Evolutionary conservation across 2,888 invertebrate genomes (phyloP).

Genomic region (Melanophora roralis): DNA sequence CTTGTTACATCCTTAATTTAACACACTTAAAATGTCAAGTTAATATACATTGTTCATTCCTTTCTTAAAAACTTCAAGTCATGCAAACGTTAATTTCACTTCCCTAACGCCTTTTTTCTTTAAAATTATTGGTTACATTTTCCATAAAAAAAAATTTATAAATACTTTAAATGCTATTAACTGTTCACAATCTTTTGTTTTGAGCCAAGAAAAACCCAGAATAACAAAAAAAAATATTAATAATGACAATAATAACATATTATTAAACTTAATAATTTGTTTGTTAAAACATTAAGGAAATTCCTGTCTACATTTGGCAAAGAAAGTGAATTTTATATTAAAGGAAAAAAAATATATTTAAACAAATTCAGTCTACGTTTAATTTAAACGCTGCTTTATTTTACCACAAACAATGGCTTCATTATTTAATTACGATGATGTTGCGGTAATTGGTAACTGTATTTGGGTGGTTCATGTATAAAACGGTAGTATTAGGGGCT

Average conservation of each 20-base stretch:
- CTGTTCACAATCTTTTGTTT: slow-evolving; percentile 17
- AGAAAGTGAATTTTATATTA: slow-evolving; percentile 6
- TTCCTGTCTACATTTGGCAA: slow-evolving; percentile 39
- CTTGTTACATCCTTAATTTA: background rate
- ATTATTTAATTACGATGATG: slow-evolving; percentile 67
- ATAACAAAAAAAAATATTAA: background rate
- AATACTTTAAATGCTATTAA: background rate
- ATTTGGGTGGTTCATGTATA: background rate
- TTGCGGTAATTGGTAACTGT: slow-evolving; percentile 46
- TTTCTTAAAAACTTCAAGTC: too few relatives aligned
- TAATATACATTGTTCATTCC: too few relatives aligned
- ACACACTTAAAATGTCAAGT: too few relatives aligned
- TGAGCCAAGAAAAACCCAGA: background rate
- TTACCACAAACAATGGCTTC: slow-evolving; percentile 63
- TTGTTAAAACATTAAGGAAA: slow-evolving; percentile 61
- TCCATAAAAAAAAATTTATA: background rate
- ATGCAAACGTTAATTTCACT: too few relatives aligned
- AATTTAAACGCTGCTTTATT: slow-evolving; percentile 42
- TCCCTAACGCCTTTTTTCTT: background rate
- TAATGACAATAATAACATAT: slow-evolving; percentile 36
- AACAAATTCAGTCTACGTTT: background rate
- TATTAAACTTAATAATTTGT: slow-evolving; percentile 59
- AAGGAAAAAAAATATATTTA: slow-evolving; percentile 2
- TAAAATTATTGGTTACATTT: background rate
- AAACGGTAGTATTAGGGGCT: slow-evolving; percentile 5